A percentile compares a stretch with the other conserved stretches of the same genome.
These are phyloP conservation scores for Pterostichus madidus DNA, from an alignment of 2,888 invertebrate species.

Conservation along the genomic window DNA sequence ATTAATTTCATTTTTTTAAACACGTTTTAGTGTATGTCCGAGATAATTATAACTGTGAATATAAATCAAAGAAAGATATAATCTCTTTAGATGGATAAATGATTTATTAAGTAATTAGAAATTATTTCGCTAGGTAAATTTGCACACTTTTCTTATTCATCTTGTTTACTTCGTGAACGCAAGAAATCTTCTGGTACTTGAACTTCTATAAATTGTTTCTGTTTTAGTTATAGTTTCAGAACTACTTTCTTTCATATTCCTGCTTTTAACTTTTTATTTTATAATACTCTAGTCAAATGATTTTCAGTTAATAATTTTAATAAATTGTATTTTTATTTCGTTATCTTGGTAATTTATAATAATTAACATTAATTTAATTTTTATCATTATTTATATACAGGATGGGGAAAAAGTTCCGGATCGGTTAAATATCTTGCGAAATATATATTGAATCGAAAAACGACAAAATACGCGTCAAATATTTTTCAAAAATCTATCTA, in stretches of 20 bases:
- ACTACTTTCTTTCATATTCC: background rate
- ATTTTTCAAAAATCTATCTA: too few relatives aligned
- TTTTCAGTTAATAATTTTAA: too few relatives aligned
- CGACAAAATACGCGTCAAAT: too few relatives aligned
- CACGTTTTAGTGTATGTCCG: constrained; percentile 45
- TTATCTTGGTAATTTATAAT: too few relatives aligned
- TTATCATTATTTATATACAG: too few relatives aligned
- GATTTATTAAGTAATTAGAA: constrained; percentile 53
- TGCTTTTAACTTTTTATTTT: too few relatives aligned
- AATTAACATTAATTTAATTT: too few relatives aligned
- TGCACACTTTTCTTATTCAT: constrained; percentile 30
- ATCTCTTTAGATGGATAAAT: constrained; percentile 48
- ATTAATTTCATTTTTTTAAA: constrained; percentile 53
- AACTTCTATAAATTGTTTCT: background rate
- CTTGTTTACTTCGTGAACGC: background rate
- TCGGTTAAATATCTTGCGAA: too few relatives aligned
- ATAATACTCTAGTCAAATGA: too few relatives aligned
- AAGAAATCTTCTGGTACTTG: background rate
- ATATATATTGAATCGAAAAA: too few relatives aligned
- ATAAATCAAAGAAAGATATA: constrained; percentile 60
- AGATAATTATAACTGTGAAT: constrained; percentile 60
- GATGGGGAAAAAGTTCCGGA: too few relatives aligned
- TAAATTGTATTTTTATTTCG: too few relatives aligned
- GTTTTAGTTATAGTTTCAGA: background rate
- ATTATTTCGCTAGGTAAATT: constrained; percentile 41